phyloP scores from a whole-genome alignment of 1,140 invertebrate species.

The Riptortus pedestris region DNA sequence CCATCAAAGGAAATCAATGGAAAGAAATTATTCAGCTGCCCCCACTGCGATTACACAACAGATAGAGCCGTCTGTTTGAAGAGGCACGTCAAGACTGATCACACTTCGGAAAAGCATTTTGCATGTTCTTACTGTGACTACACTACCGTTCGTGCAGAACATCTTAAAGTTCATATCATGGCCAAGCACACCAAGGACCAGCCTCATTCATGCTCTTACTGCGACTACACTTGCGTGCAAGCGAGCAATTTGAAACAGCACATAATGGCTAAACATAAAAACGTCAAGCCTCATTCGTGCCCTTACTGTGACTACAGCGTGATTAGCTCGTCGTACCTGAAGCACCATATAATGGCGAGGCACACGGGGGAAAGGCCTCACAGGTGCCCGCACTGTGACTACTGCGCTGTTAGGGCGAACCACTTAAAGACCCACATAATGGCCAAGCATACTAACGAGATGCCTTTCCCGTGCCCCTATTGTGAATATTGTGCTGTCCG shows the following conservation, averaged over 20 bases:
- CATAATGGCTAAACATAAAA: background rate
- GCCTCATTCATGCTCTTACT: background rate
- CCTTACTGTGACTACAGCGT: background rate
- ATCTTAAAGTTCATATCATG: background rate
- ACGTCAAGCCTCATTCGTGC: background rate
- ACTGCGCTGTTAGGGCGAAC: background rate
- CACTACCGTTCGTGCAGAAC: background rate
- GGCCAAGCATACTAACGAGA: constrained; percentile 1
- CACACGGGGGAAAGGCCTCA: constrained; percentile 2
- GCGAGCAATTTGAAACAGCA: background rate
- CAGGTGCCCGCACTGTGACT: constrained; percentile 6
- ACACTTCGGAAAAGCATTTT: background rate
- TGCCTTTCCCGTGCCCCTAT: background rate
- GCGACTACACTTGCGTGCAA: background rate
- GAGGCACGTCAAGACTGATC: background rate
- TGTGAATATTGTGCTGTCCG: background rate
- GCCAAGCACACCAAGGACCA: background rate
- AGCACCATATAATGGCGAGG: background rate
- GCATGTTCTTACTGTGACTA: background rate
- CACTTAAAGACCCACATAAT: background rate
- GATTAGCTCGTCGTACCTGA: background rate
- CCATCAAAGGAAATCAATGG: no score
- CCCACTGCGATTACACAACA: background rate
- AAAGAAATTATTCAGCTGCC: background rate
- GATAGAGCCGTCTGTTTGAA: background rate